Evolutionary conservation across 2,797 vertebrate genomes (phyloP).

Genomic region (Peromyscus attwateri): DNA sequence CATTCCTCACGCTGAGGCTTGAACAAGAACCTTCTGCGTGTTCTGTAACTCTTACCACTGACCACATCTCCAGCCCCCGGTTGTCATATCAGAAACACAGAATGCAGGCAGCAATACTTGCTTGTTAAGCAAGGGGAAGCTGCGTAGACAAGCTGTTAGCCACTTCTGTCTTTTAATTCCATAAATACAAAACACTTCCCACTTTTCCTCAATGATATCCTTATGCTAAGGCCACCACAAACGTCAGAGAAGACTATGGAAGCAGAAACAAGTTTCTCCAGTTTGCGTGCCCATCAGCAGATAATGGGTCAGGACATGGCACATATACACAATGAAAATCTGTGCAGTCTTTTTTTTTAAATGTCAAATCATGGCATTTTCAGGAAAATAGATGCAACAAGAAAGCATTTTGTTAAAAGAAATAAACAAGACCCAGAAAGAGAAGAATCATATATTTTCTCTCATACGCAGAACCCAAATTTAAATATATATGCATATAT

Average conservation of each 20-base stretch:
- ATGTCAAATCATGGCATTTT: background rate
- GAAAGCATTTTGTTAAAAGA: background rate
- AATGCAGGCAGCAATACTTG: background rate
- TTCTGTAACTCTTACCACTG: background rate
- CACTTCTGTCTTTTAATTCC: background rate
- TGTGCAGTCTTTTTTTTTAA: background rate
- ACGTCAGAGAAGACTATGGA: background rate
- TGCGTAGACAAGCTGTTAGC: background rate
- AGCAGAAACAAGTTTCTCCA: background rate
- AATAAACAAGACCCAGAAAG: background rate
- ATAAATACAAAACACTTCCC: background rate
- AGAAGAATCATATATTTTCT: background rate
- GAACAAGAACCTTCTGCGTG: background rate
- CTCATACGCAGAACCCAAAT: background rate
- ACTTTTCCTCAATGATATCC: background rate
- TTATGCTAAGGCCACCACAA: background rate
- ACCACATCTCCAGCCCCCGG: background rate
- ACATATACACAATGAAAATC: background rate
- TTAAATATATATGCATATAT: background rate
- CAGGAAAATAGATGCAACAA: background rate
- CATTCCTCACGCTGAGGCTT: background rate
- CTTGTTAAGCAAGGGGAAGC: background rate
- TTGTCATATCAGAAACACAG: background rate
- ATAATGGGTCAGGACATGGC: background rate
- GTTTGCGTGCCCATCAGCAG: background rate